A percentile compares a stretch with the other conserved stretches of the same genome.
Conservation (phyloP, 23 tunicate species). For the Trididemnum miniatum region DNA sequence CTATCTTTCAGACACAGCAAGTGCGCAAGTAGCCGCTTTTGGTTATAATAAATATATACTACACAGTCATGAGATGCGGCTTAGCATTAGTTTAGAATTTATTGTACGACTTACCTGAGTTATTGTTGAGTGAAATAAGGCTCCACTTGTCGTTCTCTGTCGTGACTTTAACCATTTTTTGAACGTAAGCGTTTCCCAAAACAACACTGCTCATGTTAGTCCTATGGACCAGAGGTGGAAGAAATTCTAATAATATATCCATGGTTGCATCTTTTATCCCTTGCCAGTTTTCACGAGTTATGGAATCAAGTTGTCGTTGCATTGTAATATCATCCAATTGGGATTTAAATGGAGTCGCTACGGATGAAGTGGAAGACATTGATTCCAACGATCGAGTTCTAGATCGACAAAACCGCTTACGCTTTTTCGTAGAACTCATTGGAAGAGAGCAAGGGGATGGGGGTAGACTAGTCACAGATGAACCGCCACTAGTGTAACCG, state of each 20-base stretch:
- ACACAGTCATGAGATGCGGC: no score
- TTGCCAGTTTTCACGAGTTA: constrained; percentile 58
- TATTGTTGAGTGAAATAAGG: constrained; percentile 90
- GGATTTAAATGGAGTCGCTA: neutral
- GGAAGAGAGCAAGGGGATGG: constrained; percentile 50
- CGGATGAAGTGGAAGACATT: constrained; percentile 49
- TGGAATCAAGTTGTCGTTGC: neutral
- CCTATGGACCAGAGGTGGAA: constrained; percentile 64
- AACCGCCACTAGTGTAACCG: constrained; percentile 87
- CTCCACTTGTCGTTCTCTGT: constrained; percentile 92
- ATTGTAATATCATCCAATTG: neutral
- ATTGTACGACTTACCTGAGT: constrained; percentile 80
- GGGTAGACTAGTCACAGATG: constrained; percentile 80
- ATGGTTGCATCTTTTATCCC: constrained; percentile 84
- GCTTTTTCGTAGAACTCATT: neutral
- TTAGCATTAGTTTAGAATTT: no score
- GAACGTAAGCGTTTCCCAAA: constrained; percentile 86
- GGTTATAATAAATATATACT: no score
- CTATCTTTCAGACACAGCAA: no score
- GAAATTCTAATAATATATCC: constrained; percentile 60
- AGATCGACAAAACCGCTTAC: constrained; percentile 33
- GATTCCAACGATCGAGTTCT: constrained; percentile 82
- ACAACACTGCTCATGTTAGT: constrained; percentile 80
- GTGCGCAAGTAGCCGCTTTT: no score
- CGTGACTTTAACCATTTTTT: constrained; percentile 92